Percentiles rank a stretch among this genome's conserved stretches.
Evolutionary conservation across 2,797 vertebrate species (phyloP).

Genomic region (Rhodeus uyekii): DNA sequence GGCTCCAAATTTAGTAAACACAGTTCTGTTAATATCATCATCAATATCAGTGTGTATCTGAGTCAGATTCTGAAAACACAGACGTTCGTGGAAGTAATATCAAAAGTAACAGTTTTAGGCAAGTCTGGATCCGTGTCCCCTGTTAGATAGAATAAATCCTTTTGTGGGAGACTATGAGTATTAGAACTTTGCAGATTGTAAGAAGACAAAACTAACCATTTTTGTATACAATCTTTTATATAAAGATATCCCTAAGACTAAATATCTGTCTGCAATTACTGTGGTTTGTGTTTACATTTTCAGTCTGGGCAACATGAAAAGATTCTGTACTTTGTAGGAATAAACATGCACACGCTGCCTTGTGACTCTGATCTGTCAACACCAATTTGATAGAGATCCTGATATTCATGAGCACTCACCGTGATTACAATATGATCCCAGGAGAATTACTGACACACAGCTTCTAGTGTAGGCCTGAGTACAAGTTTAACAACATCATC

Average conservation of each 20-base stretch:
- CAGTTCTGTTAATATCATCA: no score
- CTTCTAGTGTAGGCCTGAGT: neutral
- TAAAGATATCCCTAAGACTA: neutral
- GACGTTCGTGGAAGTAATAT: no score
- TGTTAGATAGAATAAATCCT: neutral
- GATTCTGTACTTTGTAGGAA: slow-evolving; percentile 28
- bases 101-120: no score
- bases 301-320: slow-evolving; percentile 14
- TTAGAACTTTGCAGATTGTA: no score
- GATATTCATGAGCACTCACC: slow-evolving; percentile 58
- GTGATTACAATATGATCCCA: neutral
- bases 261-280: slow-evolving; percentile 7
- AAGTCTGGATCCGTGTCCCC: neutral
- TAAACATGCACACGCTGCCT: slow-evolving; percentile 54
- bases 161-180: no score
- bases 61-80: no score
- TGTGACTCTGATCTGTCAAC: slow-evolving; percentile 61
- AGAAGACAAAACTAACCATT: no score
- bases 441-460: slow-evolving; percentile 5
- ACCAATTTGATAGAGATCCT: slow-evolving; percentile 58
- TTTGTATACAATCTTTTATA: neutral
- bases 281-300: slow-evolving; percentile 16
- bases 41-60: no score
- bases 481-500: neutral
- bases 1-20: no score